These are phyloP conservation scores for Rhagium mordax DNA, from an alignment of 2,888 invertebrate species.

Conservation along the genomic window DNA sequence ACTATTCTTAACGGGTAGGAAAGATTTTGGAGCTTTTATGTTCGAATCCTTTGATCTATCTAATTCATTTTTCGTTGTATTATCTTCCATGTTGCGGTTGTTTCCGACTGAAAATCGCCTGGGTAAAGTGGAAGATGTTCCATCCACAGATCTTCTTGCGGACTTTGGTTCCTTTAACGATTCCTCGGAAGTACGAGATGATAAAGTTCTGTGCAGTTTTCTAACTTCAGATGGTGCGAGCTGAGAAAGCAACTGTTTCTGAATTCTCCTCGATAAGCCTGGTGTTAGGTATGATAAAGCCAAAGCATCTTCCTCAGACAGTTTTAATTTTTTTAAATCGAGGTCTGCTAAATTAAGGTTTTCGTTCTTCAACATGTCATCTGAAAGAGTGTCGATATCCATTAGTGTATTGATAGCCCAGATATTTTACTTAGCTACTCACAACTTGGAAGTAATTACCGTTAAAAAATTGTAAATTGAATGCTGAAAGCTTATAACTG, in stretches of 20 bases:
- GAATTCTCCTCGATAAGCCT: slow-evolving; percentile 80
- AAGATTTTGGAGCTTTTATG: slow-evolving; percentile 52
- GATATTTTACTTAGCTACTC: background rate
- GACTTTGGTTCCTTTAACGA: slow-evolving; percentile 38
- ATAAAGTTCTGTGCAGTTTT: slow-evolving; percentile 78
- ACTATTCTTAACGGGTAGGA: slow-evolving; percentile 59
- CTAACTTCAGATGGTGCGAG: slow-evolving; percentile 80
- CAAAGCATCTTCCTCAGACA: slow-evolving; percentile 81
- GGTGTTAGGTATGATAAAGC: slow-evolving; percentile 81
- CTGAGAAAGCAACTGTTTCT: slow-evolving; percentile 80
- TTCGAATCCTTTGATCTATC: slow-evolving; percentile 40
- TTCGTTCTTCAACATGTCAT: slow-evolving; percentile 63
- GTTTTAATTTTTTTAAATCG: slow-evolving; percentile 79
- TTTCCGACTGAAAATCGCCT: slow-evolving; percentile 67
- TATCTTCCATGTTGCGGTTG: slow-evolving; percentile 15
- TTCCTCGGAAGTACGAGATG: slow-evolving; percentile 67
- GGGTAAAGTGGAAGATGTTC: slow-evolving; percentile 66
- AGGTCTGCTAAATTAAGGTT: slow-evolving; percentile 72
- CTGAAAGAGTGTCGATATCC: slow-evolving; percentile 58
- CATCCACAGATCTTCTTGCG: slow-evolving; percentile 53
- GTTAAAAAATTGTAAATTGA: background rate
- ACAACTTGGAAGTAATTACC: slow-evolving; percentile 22
- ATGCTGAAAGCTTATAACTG: background rate
- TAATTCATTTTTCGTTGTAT: slow-evolving; percentile 30
- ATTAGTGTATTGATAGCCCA: slow-evolving; percentile 2